Percentiles rank a stretch among this genome's conserved stretches.
Conservation (phyloP, 2,888 invertebrate genomes). For the Hypercompe scribonia region DNA sequence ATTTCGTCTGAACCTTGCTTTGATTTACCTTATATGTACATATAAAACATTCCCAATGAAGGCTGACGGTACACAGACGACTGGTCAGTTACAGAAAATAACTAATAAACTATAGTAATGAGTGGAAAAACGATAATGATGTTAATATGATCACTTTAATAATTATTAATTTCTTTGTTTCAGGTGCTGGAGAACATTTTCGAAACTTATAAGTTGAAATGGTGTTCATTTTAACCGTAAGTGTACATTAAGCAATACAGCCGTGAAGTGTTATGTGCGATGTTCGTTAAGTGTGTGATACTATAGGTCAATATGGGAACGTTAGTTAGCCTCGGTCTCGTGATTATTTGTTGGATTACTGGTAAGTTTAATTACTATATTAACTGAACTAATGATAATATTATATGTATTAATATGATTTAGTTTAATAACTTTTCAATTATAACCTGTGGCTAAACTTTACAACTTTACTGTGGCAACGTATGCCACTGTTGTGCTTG, state of each 20-base stretch:
- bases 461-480: too few relatives aligned
- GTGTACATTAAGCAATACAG: constrained; percentile 22
- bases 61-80: too few relatives aligned
- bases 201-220: constrained; percentile 46
- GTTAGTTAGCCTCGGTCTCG: constrained; percentile 59
- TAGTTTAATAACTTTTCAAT: too few relatives aligned
- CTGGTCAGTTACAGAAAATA: too few relatives aligned
- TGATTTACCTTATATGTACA: too few relatives aligned
- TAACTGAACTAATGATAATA: too few relatives aligned
- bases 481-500: too few relatives aligned
- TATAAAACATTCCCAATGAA: too few relatives aligned
- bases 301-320: constrained; percentile 67
- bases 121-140: not conserved
- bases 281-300: constrained; percentile 44
- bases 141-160: not conserved
- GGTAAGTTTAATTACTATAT: constrained; percentile 61
- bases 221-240: constrained; percentile 33
- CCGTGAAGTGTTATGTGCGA: constrained; percentile 41
- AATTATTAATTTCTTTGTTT: constrained; percentile 64
- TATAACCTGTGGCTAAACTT: too few relatives aligned
- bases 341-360: constrained; percentile 71
- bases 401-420: too few relatives aligned
- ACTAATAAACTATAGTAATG: too few relatives aligned
- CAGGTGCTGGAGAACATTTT: constrained; percentile 59
- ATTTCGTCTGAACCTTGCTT: too few relatives aligned